Base-by-base conservation (phyloP, 2,797 vertebrate genomes). In the Melanotaenia trifasciata region DNA sequence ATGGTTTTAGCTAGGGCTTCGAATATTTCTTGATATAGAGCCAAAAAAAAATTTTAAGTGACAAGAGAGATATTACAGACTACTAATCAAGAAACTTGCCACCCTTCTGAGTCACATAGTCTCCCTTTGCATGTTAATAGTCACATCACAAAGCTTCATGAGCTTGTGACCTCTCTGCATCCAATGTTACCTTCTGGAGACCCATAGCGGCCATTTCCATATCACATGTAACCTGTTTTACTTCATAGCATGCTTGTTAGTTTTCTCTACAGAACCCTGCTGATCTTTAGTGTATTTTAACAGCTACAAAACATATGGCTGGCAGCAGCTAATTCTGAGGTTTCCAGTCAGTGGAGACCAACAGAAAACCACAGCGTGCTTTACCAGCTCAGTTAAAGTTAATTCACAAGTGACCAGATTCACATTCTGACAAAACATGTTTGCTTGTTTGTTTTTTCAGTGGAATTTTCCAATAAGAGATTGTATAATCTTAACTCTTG, bases 51-150 rank as follows among this genome's bases (percentile, higher is more conserved):
- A 70, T 69, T 71, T 13, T 59, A 79, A 13, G 65, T 33, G 12
- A 73, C 56, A 53, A 65, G 74, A 85, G 69, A 80, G 45, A 61
- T 72, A 73, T 74, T 33, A 43, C n/a, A 18, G 47, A 58, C 33
- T 10, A 9, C 10, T 14, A 53, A 76, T 77, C 71, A 76, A 64
- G 24, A 43, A 32, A 9, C 20, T 8, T 22, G 59, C 11, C 11
- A 7, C 62, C 40, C 54, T 20, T 67, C 18, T 40, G 43, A 59
- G 56, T 33, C 26, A 40, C 58, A 1, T 12, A 0, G 53, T 71
- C n/a, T 69, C 35, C 32, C 58, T 65, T 45, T 67, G 14, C 30
- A 65, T 76, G 28, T 64, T 60, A 74, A 62, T 65, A n/a, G 58
- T 74, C 50, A 70, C 64, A 70, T 1, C n/a, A 16, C 10, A 60